Conservation (phyloP, 2,113 vertebrate species). For the Bubo bubo region DNA sequence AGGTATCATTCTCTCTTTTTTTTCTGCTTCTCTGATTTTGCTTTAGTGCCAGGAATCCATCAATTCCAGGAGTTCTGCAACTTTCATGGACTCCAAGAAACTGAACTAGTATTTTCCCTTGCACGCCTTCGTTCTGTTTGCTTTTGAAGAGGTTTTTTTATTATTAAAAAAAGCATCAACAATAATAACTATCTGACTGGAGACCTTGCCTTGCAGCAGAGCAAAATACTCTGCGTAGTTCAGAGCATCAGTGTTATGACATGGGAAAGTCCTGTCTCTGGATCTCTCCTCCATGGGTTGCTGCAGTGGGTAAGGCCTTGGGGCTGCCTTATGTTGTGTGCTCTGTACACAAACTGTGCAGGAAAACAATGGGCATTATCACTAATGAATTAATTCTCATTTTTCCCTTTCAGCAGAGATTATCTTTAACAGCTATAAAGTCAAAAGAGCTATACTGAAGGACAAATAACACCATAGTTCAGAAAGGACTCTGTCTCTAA, state of each 20-base stretch:
- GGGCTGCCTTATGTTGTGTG: rapidly evolving
- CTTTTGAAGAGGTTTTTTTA: background rate
- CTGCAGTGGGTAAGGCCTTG: background rate
- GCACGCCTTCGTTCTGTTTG: background rate
- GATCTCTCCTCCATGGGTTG: background rate
- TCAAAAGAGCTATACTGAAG: background rate
- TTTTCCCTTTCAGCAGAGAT: background rate
- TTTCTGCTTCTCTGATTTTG: background rate
- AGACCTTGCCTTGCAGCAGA: background rate
- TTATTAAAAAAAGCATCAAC: background rate
- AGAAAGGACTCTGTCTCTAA: background rate
- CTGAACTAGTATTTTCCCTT: background rate
- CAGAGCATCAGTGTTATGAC: background rate
- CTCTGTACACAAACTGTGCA: background rate
- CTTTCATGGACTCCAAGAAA: background rate
- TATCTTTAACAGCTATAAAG: background rate
- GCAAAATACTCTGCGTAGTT: background rate
- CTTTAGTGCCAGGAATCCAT: background rate
- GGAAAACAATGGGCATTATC: background rate
- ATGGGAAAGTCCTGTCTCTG: background rate
- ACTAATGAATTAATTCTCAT: background rate
- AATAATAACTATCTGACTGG: background rate
- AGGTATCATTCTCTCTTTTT: background rate
- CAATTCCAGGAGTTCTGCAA: background rate
- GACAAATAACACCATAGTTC: background rate